phyloP scores from a whole-genome alignment of 2,113 vertebrate genomes.

The Phyllostomus hastatus region DNA sequence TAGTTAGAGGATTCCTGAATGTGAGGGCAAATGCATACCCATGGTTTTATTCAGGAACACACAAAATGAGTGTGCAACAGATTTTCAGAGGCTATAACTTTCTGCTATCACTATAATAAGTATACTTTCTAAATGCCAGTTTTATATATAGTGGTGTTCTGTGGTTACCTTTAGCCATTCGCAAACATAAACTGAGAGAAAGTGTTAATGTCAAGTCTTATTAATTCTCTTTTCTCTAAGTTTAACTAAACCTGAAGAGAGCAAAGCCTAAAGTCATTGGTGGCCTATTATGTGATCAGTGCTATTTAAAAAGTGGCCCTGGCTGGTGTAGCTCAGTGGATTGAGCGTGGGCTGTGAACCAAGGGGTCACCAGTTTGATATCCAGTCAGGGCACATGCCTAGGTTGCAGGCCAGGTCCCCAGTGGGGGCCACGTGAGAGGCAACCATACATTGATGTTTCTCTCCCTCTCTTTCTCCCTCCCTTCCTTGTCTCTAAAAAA shows the following conservation, averaged over 20 bases:
- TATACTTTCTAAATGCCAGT: background rate
- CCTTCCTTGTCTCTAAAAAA: no score
- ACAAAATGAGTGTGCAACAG: background rate
- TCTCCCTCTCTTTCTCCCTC: no score
- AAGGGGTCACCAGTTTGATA: no score
- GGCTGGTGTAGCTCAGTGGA: no score
- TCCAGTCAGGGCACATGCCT: no score
- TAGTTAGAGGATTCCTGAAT: background rate
- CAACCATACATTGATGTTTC: no score
- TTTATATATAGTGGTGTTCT: background rate
- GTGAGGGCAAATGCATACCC: background rate
- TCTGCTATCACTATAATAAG: background rate
- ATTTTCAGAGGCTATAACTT: background rate
- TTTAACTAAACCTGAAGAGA: background rate
- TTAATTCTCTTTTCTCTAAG: background rate
- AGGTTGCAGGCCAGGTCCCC: no score
- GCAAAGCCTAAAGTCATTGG: background rate
- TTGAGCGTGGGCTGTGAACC: no score
- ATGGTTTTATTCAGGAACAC: background rate
- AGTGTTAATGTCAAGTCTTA: background rate
- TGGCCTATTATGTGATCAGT: background rate
- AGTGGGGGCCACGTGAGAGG: no score
- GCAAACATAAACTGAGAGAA: background rate
- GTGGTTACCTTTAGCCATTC: background rate
- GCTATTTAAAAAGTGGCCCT: background rate